Conservation (phyloP, 2,113 vertebrate genomes). For the Tauraco erythrolophus region DNA sequence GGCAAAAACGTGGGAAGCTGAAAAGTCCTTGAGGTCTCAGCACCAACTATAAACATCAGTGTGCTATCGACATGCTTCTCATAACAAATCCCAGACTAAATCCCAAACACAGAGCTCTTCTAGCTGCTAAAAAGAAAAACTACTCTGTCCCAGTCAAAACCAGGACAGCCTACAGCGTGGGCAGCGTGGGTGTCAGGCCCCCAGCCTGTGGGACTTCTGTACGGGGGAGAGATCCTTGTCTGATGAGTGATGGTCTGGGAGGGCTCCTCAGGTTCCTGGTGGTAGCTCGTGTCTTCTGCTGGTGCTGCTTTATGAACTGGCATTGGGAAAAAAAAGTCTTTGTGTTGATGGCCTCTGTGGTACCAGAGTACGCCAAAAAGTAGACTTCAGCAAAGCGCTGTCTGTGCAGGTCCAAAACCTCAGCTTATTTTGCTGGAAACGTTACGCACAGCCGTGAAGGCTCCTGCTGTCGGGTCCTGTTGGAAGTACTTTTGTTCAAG, state of each 20-base stretch:
- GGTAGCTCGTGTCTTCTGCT: neutral
- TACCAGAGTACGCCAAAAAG: neutral
- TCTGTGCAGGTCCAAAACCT: neutral
- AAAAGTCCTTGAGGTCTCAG: too few relatives aligned
- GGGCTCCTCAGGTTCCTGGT: neutral
- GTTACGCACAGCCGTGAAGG: neutral
- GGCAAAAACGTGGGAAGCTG: too few relatives aligned
- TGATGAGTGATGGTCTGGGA: neutral
- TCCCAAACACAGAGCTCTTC: too few relatives aligned
- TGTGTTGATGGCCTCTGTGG: neutral
- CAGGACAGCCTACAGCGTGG: neutral
- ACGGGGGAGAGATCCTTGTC: neutral
- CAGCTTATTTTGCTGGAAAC: neutral
- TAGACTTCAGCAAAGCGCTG: neutral
- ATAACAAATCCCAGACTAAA: too few relatives aligned
- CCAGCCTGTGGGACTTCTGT: neutral
- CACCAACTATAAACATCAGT: too few relatives aligned
- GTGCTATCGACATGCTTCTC: too few relatives aligned
- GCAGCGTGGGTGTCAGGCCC: rapidly evolving
- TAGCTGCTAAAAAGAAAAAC: too few relatives aligned
- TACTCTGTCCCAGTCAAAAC: too few relatives aligned
- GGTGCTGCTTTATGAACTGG: neutral
- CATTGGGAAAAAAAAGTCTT: neutral
- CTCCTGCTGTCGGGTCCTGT: neutral
- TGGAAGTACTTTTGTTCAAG: neutral